A percentile compares a stretch with the other conserved stretches of the same genome.
These are phyloP conservation scores for Trichonephila clavata DNA, from an alignment of 1,140 invertebrate species.

Conservation along the genomic window DNA sequence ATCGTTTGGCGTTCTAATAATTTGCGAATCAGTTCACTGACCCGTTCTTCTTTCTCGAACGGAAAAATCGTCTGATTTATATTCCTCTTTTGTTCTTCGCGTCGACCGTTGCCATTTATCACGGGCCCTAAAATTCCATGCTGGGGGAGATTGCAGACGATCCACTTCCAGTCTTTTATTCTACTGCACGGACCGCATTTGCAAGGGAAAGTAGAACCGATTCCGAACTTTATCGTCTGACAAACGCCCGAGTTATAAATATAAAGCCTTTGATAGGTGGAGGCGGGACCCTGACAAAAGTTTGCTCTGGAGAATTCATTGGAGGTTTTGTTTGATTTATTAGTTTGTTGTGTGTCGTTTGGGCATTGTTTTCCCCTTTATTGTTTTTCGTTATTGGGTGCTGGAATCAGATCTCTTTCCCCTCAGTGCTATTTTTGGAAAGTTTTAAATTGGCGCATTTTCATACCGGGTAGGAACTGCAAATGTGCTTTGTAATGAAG, in stretches of 20 bases:
- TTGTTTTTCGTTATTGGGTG: neutral
- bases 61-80: conserved; percentile 51
- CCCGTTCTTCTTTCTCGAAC: neutral
- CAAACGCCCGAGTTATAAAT: conserved; percentile 29
- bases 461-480: neutral
- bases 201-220: conserved; percentile 54
- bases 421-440: neutral
- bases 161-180: conserved; percentile 31
- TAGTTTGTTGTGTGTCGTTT: neutral
- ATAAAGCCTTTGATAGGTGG: conserved; percentile 7
- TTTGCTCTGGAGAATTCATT: neutral
- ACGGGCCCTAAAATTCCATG: neutral
- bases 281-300: neutral
- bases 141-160: conserved; percentile 30
- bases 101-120: conserved; percentile 32
- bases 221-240: conserved; percentile 47
- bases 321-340: conserved; percentile 5
- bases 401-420: neutral
- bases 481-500: too few species aligned
- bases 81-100: conserved; percentile 44
- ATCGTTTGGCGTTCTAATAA: conserved; percentile 23
- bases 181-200: conserved; percentile 14
- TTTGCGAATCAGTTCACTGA: conserved; percentile 40
- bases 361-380: neutral
- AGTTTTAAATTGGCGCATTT: neutral